These are phyloP conservation scores for Sericinus montela DNA, from an alignment of 2,888 invertebrate species.

Conservation along the genomic window DNA sequence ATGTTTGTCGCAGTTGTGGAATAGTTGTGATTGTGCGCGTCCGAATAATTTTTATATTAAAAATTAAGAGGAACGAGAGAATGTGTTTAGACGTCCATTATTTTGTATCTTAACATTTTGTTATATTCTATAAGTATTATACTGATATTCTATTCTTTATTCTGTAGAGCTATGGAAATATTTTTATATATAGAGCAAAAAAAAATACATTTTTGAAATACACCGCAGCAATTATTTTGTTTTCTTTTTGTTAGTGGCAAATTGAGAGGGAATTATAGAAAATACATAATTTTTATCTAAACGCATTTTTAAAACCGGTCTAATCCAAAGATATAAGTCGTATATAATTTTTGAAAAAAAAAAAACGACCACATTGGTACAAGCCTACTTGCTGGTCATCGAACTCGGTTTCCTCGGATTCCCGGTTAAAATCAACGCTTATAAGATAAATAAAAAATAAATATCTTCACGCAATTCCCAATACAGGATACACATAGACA, in stretches of 20 bases:
- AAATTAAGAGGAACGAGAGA: constrained; percentile 60
- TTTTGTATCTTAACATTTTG: constrained; percentile 35
- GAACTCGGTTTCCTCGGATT: no score
- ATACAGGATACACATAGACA: no score
- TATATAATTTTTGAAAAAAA: no score
- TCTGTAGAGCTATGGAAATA: constrained; percentile 66
- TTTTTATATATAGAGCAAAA: constrained; percentile 66
- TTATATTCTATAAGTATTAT: constrained; percentile 67
- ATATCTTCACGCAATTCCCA: no score
- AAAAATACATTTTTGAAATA: constrained; percentile 65
- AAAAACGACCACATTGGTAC: no score
- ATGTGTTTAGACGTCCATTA: constrained; percentile 61
- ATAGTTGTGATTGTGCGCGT: constrained; percentile 38
- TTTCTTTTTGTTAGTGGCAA: background rate
- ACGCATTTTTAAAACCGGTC: no score
- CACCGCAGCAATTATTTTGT: constrained; percentile 5
- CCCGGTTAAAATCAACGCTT: no score
- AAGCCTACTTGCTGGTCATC: no score
- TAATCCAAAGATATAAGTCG: no score
- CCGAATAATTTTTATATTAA: constrained; percentile 72
- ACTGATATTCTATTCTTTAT: constrained; percentile 69
- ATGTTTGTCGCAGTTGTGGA: constrained; percentile 3
- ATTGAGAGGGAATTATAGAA: no score
- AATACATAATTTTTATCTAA: no score
- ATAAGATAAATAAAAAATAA: no score